Conservation (phyloP, 2,797 vertebrate species). For the Benthosema pterotum region DNA sequence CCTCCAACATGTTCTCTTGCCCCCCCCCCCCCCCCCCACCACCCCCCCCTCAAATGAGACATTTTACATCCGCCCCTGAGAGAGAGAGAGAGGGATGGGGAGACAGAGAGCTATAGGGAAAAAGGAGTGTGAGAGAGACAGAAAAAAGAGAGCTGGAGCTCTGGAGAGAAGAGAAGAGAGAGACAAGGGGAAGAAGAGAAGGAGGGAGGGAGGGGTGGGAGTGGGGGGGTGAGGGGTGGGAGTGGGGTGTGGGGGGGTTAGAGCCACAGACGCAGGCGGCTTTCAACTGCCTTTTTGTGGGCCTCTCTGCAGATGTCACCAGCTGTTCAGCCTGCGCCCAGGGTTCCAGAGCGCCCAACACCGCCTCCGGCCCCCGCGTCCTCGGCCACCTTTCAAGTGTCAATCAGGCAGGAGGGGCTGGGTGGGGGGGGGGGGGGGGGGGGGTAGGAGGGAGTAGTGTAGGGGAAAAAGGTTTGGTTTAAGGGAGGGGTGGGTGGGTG, state of each 20-base stretch:
- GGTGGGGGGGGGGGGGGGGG: slow-evolving; percentile 66
- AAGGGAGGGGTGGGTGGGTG: slow-evolving; percentile 73
- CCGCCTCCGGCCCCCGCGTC: slow-evolving; percentile 96
- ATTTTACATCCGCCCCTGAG: no score
- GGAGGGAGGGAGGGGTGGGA: slow-evolving; percentile 87
- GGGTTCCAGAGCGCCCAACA: slow-evolving; percentile 94
- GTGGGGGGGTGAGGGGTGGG: no score
- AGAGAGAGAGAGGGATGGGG: background rate
- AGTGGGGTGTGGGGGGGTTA: no score
- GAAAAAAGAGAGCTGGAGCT: slow-evolving; percentile 36
- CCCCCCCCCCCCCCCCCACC: no score
- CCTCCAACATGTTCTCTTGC: no score
- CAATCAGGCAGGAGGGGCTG: slow-evolving; percentile 96
- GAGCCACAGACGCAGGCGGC: slow-evolving; percentile 90
- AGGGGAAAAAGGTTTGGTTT: slow-evolving; percentile 62
- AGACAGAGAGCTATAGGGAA: background rate
- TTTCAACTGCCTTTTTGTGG: slow-evolving; percentile 99
- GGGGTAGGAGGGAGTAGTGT: slow-evolving; percentile 51
- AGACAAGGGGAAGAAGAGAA: slow-evolving; percentile 76
- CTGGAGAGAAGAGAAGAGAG: slow-evolving; percentile 56
- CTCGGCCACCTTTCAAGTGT: slow-evolving; percentile 99
- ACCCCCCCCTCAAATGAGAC: no score
- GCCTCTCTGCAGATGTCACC: slow-evolving; percentile 99
- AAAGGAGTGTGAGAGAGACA: no score
- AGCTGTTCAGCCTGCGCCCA: slow-evolving; percentile 98